Conservation (phyloP, 2,797 vertebrate genomes). For the Microctenopoma stevenorrisi region DNA sequence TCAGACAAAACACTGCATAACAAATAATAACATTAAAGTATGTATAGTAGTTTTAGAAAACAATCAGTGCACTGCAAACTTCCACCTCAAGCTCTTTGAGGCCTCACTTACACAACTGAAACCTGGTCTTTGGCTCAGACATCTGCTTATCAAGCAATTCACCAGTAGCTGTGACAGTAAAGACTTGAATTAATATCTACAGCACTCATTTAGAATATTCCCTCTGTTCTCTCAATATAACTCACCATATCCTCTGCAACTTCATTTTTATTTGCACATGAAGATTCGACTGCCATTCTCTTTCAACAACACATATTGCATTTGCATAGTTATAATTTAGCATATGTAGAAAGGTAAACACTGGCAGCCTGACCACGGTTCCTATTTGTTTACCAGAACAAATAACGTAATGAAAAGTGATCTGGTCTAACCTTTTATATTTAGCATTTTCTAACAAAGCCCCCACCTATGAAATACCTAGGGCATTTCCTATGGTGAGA, state of each 20-base stretch:
- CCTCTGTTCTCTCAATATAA: constrained; percentile 31
- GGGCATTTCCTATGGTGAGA: not conserved
- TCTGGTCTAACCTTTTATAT: not conserved
- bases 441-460: not conserved
- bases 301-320: constrained; percentile 41
- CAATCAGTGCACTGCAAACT: constrained; percentile 67
- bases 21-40: not conserved
- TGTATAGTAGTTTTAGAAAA: not conserved
- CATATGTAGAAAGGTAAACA: constrained; percentile 8
- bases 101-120: constrained; percentile 85
- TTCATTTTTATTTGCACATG: constrained; percentile 50
- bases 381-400: not conserved
- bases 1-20: constrained; percentile 20
- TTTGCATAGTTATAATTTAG: constrained; percentile 40
- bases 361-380: constrained; percentile 1
- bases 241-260: constrained; percentile 33
- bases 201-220: constrained; percentile 38
- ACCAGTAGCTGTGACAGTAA: constrained; percentile 81
- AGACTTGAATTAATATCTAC: constrained; percentile 59
- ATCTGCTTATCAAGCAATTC: constrained; percentile 82
- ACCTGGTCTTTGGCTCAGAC: constrained; percentile 81
- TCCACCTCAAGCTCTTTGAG: constrained; percentile 22
- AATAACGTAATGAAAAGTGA: constrained; percentile 6
- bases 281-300: constrained; percentile 40
- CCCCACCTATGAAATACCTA: not conserved